Evolutionary conservation across 2,113 vertebrate species (phyloP).

Genomic region (Vulpes vulpes): DNA sequence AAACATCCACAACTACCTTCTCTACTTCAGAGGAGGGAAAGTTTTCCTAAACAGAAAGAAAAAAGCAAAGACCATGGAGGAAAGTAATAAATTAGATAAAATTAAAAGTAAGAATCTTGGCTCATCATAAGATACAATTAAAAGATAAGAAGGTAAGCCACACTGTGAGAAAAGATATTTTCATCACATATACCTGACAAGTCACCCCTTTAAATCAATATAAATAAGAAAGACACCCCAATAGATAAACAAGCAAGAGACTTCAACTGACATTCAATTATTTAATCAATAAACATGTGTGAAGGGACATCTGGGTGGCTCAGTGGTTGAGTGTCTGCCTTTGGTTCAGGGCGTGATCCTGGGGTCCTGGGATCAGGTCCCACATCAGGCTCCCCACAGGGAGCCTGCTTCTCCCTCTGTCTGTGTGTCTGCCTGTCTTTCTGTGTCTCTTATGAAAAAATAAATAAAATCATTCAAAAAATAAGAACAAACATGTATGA

Average conservation of each 20-base stretch:
- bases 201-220: neutral
- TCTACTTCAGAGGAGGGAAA: neutral
- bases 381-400: too few relatives aligned
- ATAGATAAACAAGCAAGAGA: neutral
- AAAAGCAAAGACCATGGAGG: neutral
- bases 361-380: too few relatives aligned
- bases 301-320: too few relatives aligned
- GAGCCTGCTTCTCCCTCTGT: too few relatives aligned
- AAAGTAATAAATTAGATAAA: neutral
- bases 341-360: too few relatives aligned
- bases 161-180: neutral
- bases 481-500: neutral
- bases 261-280: neutral
- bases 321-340: too few relatives aligned
- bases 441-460: too few relatives aligned
- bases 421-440: too few relatives aligned
- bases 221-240: neutral
- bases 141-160: neutral
- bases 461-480: too few relatives aligned
- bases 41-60: neutral
- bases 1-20: neutral
- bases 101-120: neutral
- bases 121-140: neutral
- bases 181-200: neutral
- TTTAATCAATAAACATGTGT: neutral